Base-by-base conservation (phyloP, 2,888 invertebrate species). In the Meiosimyza platycephala region DNA sequence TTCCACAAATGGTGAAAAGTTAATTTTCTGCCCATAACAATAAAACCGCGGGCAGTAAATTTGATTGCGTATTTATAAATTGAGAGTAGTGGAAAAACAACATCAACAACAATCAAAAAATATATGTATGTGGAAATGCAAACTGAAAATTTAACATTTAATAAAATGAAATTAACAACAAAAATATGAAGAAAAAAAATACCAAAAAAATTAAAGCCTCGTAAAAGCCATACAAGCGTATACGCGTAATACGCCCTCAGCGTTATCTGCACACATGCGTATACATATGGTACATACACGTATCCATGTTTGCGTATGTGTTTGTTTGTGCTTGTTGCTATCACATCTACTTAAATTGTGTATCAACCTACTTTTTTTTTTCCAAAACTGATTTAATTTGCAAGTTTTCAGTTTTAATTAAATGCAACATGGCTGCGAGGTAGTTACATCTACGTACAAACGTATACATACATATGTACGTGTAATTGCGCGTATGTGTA, bases 361-460 rank as follows among this genome's bases (percentile, higher is more conserved):
- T 40, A 40, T 40, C 40, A 51, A 52, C 16, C 33, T 51, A 62
- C 22, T n/a, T 69, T 60, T 69, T 68, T 59, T 40, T 40, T 33
- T 33, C 33, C 40, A 6, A 40, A 40, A 40, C 77, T 77, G 78
- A 77, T 78, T 78, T 77, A 77, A 77, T 78, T 78, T 77, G 73
- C 74, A 78, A 78, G 76, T 77, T 76, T 82, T 83, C 82, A 83
- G 81, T 84, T 84, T 84, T 84, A 83, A 83, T 83, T 83, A 84
- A 83, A 84, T 81, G 82, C 83, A 81, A 77, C 77, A 79, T 76
- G 79, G 76, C 78, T 72, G 75, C 82, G 80, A 81, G 76, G 70
- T 74, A 72, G 18, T 13, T 16, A 72, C 60, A 62, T 68, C 68
- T 62, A 55, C 22, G 1, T 33, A 69, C 47, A 73, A n/a, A 55